A percentile compares a stretch with the other conserved stretches of the same genome.
phyloP scores from a whole-genome alignment of 2,797 vertebrate species.

The Smutsia temminckii region DNA sequence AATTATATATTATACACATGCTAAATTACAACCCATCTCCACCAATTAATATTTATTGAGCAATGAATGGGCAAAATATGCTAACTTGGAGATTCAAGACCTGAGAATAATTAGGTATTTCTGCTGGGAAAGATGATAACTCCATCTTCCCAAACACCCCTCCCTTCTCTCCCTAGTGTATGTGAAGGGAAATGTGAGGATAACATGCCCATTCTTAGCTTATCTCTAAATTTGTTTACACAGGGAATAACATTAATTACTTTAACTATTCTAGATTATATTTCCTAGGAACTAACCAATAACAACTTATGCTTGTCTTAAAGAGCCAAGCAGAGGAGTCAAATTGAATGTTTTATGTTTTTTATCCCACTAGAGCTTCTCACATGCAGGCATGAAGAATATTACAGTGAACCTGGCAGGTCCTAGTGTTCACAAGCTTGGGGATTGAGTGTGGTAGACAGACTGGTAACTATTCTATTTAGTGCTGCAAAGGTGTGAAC shows the following conservation, averaged over 20 bases:
- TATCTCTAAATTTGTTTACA: constrained; percentile 69
- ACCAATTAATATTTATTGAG: constrained; percentile 80
- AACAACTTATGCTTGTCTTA: constrained; percentile 57
- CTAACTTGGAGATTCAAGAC: constrained; percentile 72
- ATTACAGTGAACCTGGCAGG: not conserved
- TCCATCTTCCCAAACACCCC: constrained; percentile 64
- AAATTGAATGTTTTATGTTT: constrained; percentile 28
- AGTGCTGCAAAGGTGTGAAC: rapidly evolving
- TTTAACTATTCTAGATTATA: constrained; percentile 73
- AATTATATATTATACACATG: constrained; percentile 73
- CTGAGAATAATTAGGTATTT: constrained; percentile 73
- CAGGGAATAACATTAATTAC: constrained; percentile 65
- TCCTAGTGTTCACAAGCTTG: not conserved
- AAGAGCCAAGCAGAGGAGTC: constrained; percentile 37
- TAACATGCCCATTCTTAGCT: constrained; percentile 65
- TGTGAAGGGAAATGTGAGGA: constrained; percentile 55
- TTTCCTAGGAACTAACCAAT: constrained; percentile 68
- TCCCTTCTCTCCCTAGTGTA: constrained; percentile 42
- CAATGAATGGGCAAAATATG: constrained; percentile 76
- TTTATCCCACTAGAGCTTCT: not conserved
- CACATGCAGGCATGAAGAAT: not conserved
- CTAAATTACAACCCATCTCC: constrained; percentile 76
- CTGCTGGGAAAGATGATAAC: constrained; percentile 68
- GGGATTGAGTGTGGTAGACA: not conserved
- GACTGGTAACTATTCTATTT: not conserved